Percentiles rank a stretch among this genome's conserved stretches.
phyloP scores from a whole-genome alignment of 2,797 vertebrate species.

The Parauchenoglanis punctatus region DNA sequence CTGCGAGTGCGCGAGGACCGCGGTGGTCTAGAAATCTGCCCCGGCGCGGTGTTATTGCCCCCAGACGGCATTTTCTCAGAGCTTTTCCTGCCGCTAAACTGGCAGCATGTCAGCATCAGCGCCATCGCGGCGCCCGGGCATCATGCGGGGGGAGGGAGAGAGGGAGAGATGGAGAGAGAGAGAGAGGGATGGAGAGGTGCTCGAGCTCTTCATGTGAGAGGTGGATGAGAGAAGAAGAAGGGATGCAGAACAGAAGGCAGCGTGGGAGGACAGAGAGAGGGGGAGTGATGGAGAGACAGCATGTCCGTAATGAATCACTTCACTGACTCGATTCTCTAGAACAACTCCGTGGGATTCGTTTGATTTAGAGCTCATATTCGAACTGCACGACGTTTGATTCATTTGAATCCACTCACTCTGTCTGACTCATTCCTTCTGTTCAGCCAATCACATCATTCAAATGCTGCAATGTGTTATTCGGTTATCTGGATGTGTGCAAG shows the following conservation, averaged over 20 bases:
- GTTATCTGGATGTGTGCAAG: background rate
- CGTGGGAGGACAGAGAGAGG: conserved; percentile 36
- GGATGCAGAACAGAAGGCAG: conserved; percentile 25
- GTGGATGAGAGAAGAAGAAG: conserved; percentile 28
- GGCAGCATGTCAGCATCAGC: background rate
- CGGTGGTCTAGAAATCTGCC: background rate
- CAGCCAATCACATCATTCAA: background rate
- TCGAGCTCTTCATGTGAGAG: background rate
- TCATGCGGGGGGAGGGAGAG: background rate
- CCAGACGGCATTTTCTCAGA: background rate
- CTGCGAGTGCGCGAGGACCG: background rate
- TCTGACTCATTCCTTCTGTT: background rate
- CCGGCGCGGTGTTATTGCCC: conserved; percentile 8
- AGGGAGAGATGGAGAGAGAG: background rate
- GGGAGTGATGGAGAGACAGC: conserved; percentile 28
- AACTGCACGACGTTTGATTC: background rate
- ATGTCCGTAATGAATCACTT: background rate
- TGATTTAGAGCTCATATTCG: background rate
- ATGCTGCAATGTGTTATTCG: background rate
- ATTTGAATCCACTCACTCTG: background rate
- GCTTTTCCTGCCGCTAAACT: conserved; percentile 10
- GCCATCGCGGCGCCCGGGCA: background rate
- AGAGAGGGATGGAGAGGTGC: background rate
- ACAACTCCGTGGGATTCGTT: background rate
- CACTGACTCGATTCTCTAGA: background rate